A percentile compares a stretch with the other conserved stretches of the same genome.
Evolutionary conservation across 2,113 vertebrate species (phyloP).

Genomic region (Ascaphus truei): DNA sequence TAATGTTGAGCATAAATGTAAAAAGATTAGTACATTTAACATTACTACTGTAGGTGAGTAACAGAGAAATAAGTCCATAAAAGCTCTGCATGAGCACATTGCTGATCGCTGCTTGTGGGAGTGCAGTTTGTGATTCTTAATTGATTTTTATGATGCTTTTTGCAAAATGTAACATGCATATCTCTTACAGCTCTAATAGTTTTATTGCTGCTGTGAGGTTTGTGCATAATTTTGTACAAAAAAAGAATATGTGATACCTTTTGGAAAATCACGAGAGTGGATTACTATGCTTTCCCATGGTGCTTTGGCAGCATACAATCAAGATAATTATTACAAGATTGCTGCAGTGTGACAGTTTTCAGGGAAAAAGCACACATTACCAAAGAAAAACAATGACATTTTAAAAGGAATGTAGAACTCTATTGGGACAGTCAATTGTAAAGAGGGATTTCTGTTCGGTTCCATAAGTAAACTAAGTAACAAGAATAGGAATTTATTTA

Average conservation of each 20-base stretch:
- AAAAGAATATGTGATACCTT: slow-evolving; percentile 42
- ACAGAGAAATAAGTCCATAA: too few relatives aligned
- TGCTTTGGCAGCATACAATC: slow-evolving; percentile 42
- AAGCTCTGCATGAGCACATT: slow-evolving; percentile 32
- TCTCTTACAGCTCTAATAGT: slow-evolving; percentile 46
- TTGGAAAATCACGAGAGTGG: slow-evolving; percentile 38
- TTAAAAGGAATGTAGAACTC: too few relatives aligned
- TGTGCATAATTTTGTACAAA: slow-evolving; percentile 31
- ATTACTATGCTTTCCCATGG: slow-evolving; percentile 43
- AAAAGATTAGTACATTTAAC: too few relatives aligned
- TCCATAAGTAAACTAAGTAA: too few relatives aligned
- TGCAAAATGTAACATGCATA: slow-evolving; percentile 50
- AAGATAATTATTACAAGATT: slow-evolving; percentile 40
- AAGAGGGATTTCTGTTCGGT: too few relatives aligned
- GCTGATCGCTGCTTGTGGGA: slow-evolving; percentile 41
- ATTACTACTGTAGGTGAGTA: too few relatives aligned
- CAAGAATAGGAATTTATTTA: too few relatives aligned
- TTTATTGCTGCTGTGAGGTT: slow-evolving; percentile 49
- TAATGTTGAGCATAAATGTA: too few relatives aligned
- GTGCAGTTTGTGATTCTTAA: slow-evolving; percentile 37
- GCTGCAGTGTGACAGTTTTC: neutral
- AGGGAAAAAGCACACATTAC: neutral
- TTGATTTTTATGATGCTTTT: slow-evolving; percentile 49
- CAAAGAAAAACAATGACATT: too few relatives aligned
- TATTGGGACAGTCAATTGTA: too few relatives aligned